A percentile compares a stretch with the other conserved stretches of the same genome.
Conservation (phyloP, 2,113 vertebrate species). For the Fregata magnificens region DNA sequence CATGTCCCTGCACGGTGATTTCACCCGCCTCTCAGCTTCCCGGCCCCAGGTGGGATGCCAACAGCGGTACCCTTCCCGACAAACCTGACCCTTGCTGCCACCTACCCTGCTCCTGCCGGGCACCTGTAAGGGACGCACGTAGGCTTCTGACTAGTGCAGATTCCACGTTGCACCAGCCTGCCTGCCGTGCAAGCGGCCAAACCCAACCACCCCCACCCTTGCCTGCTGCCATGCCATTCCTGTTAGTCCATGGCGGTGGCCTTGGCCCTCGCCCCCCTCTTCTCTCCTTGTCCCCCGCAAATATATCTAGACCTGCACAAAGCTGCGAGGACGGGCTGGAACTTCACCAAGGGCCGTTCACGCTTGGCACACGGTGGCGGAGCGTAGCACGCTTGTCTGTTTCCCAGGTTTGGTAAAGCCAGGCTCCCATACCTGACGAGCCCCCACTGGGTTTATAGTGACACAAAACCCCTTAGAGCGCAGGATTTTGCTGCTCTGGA, state of each 20-base stretch:
- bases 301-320: neutral
- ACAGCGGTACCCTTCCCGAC: neutral
- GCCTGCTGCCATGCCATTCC: too few species aligned
- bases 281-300: neutral
- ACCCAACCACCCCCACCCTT: neutral
- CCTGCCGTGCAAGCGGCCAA: neutral
- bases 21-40: neutral
- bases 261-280: neutral
- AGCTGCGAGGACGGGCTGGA: too few species aligned
- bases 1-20: neutral
- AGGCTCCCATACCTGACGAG: neutral
- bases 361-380: rapidly evolving
- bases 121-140: neutral
- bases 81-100: neutral
- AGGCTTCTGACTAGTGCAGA: neutral
- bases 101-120: neutral
- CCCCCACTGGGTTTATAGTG: too few species aligned
- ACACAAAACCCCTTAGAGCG: neutral
- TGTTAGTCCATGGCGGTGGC: rapidly evolving
- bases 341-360: neutral
- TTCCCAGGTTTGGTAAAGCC: neutral
- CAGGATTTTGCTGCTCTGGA: neutral
- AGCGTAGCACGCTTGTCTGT: rapidly evolving
- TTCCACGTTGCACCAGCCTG: neutral
- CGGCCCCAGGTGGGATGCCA: neutral